phyloP scores from a whole-genome alignment of 1,140 invertebrate genomes.

The Hormaphis cornu region DNA sequence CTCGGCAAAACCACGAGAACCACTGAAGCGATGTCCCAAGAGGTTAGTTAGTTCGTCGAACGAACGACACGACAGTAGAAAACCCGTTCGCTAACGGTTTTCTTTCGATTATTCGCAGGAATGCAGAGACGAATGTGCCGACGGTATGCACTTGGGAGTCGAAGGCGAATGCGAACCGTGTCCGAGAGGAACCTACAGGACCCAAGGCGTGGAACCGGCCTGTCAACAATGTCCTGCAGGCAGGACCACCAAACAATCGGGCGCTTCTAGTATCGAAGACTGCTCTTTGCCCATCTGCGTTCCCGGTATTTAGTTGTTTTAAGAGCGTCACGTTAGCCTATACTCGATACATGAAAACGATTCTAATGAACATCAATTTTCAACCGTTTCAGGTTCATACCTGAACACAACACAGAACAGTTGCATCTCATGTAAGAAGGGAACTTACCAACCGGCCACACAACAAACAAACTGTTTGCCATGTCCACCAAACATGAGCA shows the following conservation, averaged over 20 bases:
- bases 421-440: conserved; percentile 81
- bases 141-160: conserved; percentile 73
- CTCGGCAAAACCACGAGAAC: conserved; percentile 88
- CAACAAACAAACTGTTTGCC: conserved; percentile 80
- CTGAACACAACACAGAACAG: conserved; percentile 74
- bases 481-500: conserved; percentile 88
- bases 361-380: not conserved
- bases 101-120: conserved; percentile 48
- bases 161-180: conserved; percentile 89
- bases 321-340: not conserved
- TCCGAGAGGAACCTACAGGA: conserved; percentile 79
- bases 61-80: not conserved
- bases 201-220: conserved; percentile 74
- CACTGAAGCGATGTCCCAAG: conserved; percentile 75
- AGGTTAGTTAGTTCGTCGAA: too few species aligned
- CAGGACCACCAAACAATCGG: conserved; percentile 74
- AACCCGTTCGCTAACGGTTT: not conserved
- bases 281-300: conserved; percentile 83
- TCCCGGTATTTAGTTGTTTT: conserved; percentile 47
- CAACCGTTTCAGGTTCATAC: conserved; percentile 54
- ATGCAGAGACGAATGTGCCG: conserved; percentile 82
- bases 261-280: conserved; percentile 74
- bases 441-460: conserved; percentile 83
- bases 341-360: not conserved
- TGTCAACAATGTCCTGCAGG: conserved; percentile 81